phyloP scores from a whole-genome alignment of 2,797 vertebrate genomes.

The Enteromius argenteus region DNA sequence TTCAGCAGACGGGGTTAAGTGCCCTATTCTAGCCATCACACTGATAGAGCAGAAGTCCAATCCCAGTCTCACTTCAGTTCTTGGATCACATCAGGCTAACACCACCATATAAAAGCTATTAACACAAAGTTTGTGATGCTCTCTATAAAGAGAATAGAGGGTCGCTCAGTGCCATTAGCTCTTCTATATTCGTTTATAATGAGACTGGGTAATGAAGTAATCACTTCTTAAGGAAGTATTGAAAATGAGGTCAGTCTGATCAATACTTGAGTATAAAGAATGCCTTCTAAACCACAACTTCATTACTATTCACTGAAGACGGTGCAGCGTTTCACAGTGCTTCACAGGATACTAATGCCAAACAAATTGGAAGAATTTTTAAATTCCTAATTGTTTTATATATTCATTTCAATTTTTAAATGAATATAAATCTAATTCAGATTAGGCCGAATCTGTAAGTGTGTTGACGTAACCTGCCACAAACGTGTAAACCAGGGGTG shows the following conservation, averaged over 20 bases:
- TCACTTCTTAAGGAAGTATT: slow-evolving; percentile 27
- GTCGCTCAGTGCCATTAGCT: not conserved
- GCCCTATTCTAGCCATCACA: slow-evolving; percentile 10
- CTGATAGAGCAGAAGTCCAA: slow-evolving; percentile 29
- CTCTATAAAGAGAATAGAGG: not conserved
- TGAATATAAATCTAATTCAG: not conserved
- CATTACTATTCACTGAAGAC: slow-evolving; percentile 18
- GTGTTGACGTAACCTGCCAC: not conserved
- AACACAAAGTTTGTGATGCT: not conserved
- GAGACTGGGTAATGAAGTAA: slow-evolving; percentile 35
- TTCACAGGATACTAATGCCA: not conserved
- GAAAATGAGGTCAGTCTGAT: slow-evolving; percentile 24
- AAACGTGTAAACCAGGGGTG: not conserved
- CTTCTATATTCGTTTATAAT: slow-evolving; percentile 18
- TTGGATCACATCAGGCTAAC: not conserved
- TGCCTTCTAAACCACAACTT: slow-evolving; percentile 24
- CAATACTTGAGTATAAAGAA: slow-evolving; percentile 29
- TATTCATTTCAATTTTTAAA: not conserved
- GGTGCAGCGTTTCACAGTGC: not conserved
- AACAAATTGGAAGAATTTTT: not conserved
- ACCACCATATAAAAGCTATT: slow-evolving; percentile 1
- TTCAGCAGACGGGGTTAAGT: slow-evolving; percentile 41
- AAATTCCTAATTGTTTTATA: too few relatives aligned
- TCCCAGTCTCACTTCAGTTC: slow-evolving; percentile 14
- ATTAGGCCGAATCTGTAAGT: not conserved